These are phyloP conservation scores for Ictalurus furcatus DNA, from an alignment of 2,113 vertebrate genomes.

Conservation along the genomic window DNA sequence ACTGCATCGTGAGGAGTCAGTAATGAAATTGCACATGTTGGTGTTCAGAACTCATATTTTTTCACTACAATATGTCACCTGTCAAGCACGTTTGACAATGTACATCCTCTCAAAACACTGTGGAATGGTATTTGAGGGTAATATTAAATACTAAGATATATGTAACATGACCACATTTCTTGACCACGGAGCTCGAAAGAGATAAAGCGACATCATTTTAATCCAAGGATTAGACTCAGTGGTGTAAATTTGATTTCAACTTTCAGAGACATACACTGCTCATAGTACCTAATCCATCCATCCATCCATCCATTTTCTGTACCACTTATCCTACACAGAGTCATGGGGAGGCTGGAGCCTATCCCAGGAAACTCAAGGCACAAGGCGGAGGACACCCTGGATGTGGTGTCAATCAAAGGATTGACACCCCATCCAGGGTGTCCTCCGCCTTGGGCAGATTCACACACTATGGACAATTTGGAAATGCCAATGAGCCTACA, in stretches of 20 bases:
- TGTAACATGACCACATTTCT: not conserved
- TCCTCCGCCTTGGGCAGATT: too few relatives aligned
- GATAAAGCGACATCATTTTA: not conserved
- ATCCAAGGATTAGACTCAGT: not conserved
- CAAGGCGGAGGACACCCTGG: too few relatives aligned
- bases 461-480: too few relatives aligned
- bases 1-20: not conserved
- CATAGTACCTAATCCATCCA: not conserved
- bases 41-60: not conserved
- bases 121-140: not conserved
- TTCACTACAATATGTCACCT: not conserved
- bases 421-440: too few relatives aligned
- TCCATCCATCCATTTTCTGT: too few relatives aligned
- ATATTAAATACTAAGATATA: not conserved
- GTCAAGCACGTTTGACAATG: not conserved
- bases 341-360: too few relatives aligned
- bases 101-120: not conserved
- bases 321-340: too few relatives aligned
- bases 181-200: not conserved
- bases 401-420: too few relatives aligned
- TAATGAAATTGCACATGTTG: not conserved
- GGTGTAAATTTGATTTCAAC: not conserved
- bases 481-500: too few relatives aligned
- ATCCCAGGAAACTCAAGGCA: too few relatives aligned
- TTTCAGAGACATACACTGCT: not conserved